Evolutionary conservation across 1,140 invertebrate species (phyloP).

Genomic region (Vollenhovia emeryi): DNA sequence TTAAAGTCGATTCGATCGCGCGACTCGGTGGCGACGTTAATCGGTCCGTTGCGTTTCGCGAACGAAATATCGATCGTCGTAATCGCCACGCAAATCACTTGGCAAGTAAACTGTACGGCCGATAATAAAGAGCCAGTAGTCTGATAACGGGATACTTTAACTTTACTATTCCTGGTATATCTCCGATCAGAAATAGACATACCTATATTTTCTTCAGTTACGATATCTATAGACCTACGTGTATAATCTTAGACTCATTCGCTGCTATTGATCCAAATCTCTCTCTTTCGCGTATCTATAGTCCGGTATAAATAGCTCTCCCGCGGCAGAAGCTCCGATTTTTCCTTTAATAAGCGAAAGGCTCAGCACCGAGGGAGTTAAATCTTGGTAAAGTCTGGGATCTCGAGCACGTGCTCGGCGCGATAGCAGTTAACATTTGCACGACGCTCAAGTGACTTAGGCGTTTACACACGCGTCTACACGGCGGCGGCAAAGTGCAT

Average conservation of each 20-base stretch:
- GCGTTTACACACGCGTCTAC: conserved; percentile 66
- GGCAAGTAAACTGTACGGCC: not conserved
- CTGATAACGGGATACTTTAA: conserved; percentile 42
- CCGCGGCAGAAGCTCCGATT: not conserved
- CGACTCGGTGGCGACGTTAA: conserved; percentile 31
- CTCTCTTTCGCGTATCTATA: not conserved
- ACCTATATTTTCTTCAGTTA: not conserved
- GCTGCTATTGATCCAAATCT: not conserved
- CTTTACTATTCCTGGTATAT: not conserved
- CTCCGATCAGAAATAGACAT: not conserved
- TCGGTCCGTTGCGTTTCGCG: conserved; percentile 22
- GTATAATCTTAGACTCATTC: not conserved
- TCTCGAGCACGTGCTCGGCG: conserved; percentile 47
- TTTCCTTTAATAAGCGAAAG: conserved; percentile 3
- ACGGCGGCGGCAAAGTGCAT: conserved; percentile 68
- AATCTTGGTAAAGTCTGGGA: conserved; percentile 24
- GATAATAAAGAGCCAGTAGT: not conserved
- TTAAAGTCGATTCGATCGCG: conserved; percentile 37
- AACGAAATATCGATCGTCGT: conserved; percentile 18
- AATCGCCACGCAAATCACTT: conserved; percentile 1
- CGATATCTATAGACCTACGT: not conserved
- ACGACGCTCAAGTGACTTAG: conserved; percentile 66
- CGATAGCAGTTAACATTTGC: conserved; percentile 75
- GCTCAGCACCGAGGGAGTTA: conserved; percentile 3
- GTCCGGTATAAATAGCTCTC: not conserved